Base-by-base conservation (phyloP, 2,113 vertebrate species). In the Theristicus caerulescens region DNA sequence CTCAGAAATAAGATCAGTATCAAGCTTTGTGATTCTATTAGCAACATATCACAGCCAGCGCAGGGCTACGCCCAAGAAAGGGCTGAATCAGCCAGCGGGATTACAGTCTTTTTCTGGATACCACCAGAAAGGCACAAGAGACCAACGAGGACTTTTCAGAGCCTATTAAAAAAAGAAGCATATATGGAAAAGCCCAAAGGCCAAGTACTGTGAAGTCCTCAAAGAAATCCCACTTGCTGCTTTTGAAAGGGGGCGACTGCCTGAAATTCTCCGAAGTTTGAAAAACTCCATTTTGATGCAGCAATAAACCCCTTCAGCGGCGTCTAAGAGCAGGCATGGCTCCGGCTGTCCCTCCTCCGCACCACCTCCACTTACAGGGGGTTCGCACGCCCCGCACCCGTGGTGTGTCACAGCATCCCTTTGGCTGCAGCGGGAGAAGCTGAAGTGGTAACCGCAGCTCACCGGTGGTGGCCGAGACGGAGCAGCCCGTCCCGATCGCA, bases 281-380 rank as follows among this genome's bases (percentile, higher is more conserved):
- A 34, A 55, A 40, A 73, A 12, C 46, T 26, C 52, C 9, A 17
- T 44, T 65, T 57, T 34, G 51, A 47, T 42, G 31, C 32, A 73
- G 59, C 31, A 80, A 34, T 9, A 62, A 80, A 34, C 29, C 11
- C 40, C 66, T 62, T 10, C 18, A 3, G 9, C 4, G 1, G 27
- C 1, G 1, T 10, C 55, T 16, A 36, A 9, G 36, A 61, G 54
- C 38, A 9, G 27, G 27, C 17, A 24, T 5, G 4, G 49, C n/a
- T 66, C n/a, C 2, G 1, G 29, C 61, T 25, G 42, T 42, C n/a
- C 42, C 18, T 40, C 71, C 19, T 49, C 42, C 5, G 1, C 10
- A 1, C 11, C 3, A 0, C 49, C 16, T 11, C 4, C 2, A 16
- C 17, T 44, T 17, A 24, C 16, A 16, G 20, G 16, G 42, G 24